Conservation (phyloP, 2,888 invertebrate genomes). For the Blera fallax region DNA sequence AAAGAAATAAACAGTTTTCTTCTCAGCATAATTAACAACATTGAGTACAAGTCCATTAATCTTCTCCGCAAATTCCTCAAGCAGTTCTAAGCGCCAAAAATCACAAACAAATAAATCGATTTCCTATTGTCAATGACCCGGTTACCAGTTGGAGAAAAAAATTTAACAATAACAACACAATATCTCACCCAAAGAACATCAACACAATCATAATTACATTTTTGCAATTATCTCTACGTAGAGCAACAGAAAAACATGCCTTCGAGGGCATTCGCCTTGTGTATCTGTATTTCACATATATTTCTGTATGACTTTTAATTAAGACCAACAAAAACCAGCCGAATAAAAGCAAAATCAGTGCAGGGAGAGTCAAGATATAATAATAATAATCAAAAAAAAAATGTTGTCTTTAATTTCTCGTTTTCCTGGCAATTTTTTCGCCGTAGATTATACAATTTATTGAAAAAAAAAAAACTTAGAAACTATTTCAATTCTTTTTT, state of each 20-base stretch:
- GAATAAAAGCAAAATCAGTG: slow-evolving; percentile 5
- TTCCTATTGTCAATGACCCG: slow-evolving; percentile 49
- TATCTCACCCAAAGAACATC: slow-evolving; percentile 26
- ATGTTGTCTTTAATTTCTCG: slow-evolving; percentile 23
- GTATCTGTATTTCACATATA: not conserved
- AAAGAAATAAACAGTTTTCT: not conserved
- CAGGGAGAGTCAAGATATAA: slow-evolving; percentile 8
- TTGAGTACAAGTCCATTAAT: slow-evolving; percentile 5
- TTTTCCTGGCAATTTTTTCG: slow-evolving; percentile 23
- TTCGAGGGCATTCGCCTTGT: slow-evolving; percentile 31
- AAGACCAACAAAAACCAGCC: not conserved
- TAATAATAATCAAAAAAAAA: not conserved
- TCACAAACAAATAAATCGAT: not conserved
- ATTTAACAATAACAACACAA: not conserved
- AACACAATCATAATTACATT: slow-evolving; percentile 8
- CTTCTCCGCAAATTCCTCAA: slow-evolving; percentile 1
- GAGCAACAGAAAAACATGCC: not conserved
- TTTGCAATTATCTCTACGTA: slow-evolving; percentile 13
- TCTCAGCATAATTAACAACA: not conserved
- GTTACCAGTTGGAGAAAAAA: slow-evolving; percentile 1
- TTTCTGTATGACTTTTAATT: slow-evolving; percentile 26
- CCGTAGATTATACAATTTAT: slow-evolving; percentile 10
- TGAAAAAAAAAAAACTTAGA: not conserved
- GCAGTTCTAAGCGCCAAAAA: slow-evolving; percentile 1
- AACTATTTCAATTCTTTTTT: not conserved